Percentiles rank a stretch among this genome's conserved stretches.
Conservation (phyloP, 2,888 invertebrate species). For the Orthonevra nobilis region DNA sequence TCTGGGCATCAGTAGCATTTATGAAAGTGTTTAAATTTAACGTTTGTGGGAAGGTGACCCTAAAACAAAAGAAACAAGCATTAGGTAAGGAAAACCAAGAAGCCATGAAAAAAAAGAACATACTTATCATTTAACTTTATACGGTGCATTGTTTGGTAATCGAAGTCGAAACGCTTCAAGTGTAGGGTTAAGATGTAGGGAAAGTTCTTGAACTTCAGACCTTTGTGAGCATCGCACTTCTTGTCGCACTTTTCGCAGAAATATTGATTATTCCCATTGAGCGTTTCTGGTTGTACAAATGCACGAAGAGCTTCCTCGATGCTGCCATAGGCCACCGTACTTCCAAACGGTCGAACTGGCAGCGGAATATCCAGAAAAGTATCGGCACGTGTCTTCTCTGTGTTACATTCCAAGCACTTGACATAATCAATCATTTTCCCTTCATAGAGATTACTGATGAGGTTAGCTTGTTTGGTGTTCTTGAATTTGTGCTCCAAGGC, state of each 20-base stretch:
- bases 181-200: conserved; percentile 93
- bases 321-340: conserved; percentile 87
- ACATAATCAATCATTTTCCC: conserved; percentile 93
- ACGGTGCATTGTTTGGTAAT: conserved; percentile 90
- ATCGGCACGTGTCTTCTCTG: conserved; percentile 90
- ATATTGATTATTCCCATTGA: conserved; percentile 92
- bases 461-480: conserved; percentile 89
- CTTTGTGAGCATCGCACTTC: conserved; percentile 94
- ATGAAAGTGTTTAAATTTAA: conserved; percentile 90
- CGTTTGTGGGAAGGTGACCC: conserved; percentile 90
- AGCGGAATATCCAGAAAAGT: conserved; percentile 92
- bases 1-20: conserved; percentile 75
- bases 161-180: conserved; percentile 94
- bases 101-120: conserved; percentile 73
- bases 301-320: conserved; percentile 91
- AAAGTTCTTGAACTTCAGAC: conserved; percentile 91
- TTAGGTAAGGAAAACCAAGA: no score
- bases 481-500: conserved; percentile 91
- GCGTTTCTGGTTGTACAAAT: conserved; percentile 91
- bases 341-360: conserved; percentile 91
- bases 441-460: conserved; percentile 89
- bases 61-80: conserved; percentile 74
- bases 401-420: conserved; percentile 91
- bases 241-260: conserved; percentile 92
- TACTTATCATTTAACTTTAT: conserved; percentile 93